Evolutionary conservation across 2,797 vertebrate species (phyloP).

Genomic region (Okamejei kenojei): DNA sequence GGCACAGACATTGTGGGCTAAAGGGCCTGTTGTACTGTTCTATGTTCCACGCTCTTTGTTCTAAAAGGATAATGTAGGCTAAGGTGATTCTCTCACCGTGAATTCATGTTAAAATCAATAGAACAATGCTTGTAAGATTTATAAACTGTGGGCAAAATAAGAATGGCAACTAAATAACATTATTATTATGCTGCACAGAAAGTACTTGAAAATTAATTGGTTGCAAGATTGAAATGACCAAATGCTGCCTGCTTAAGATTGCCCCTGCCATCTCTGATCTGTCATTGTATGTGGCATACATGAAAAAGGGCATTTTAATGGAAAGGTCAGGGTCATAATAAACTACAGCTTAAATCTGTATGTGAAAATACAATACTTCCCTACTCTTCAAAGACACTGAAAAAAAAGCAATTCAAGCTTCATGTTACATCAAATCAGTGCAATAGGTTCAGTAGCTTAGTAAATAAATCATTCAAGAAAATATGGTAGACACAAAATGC

Average conservation of each 20-base stretch:
- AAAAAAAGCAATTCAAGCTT: background rate
- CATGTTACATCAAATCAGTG: background rate
- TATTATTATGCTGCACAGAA: background rate
- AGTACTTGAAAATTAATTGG: background rate
- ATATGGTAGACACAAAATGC: background rate
- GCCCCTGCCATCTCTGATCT: background rate
- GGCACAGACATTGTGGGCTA: too few relatives aligned
- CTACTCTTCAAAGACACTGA: background rate
- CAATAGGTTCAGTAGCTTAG: background rate
- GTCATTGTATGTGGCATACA: too few relatives aligned
- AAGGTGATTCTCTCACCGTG: background rate
- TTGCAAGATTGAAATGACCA: background rate
- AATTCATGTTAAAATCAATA: background rate
- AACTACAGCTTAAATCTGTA: constrained; percentile 3
- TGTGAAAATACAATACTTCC: background rate
- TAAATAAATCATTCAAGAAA: background rate
- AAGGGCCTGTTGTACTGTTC: too few relatives aligned
- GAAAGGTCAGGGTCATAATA: background rate
- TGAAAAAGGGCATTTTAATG: background rate
- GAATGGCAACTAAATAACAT: background rate
- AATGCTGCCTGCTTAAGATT: background rate
- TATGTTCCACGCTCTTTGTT: too few relatives aligned
- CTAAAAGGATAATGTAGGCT: background rate
- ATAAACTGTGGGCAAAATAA: background rate
- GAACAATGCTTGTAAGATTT: background rate